Percentiles rank a stretch among this genome's conserved stretches.
Evolutionary conservation across 2,797 vertebrate genomes (phyloP).

Genomic region (Falco novaeseelandiae): DNA sequence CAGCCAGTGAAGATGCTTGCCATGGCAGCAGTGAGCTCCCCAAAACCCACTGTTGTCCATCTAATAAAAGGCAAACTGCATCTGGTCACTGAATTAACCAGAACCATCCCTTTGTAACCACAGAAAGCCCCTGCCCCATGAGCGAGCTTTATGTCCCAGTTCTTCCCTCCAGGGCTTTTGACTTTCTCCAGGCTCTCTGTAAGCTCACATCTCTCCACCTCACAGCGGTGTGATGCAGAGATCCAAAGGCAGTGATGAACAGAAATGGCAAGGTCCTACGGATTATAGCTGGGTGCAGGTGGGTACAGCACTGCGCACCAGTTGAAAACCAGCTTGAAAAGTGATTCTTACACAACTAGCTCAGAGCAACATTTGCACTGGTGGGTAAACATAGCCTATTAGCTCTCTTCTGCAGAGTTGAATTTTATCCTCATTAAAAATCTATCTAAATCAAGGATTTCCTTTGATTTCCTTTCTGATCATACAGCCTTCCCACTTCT

Average conservation of each 20-base stretch:
- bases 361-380: background rate
- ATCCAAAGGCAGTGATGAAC: background rate
- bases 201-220: background rate
- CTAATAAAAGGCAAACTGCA: background rate
- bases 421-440: background rate
- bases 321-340: background rate
- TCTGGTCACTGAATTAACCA: background rate
- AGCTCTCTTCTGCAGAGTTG: background rate
- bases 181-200: background rate
- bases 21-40: background rate
- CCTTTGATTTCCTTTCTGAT: background rate
- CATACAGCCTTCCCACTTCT: background rate
- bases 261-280: background rate
- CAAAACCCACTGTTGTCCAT: background rate
- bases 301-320: background rate
- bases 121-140: background rate
- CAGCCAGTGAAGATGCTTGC: background rate
- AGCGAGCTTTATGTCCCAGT: rapidly evolving
- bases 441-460: background rate
- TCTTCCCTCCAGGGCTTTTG: background rate
- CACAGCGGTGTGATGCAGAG: background rate
- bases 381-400: background rate
- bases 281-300: background rate
- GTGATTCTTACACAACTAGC: background rate
- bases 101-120: background rate